A percentile compares a stretch with the other conserved stretches of the same genome.
These are phyloP conservation scores for Phaonia tiefii DNA, from an alignment of 2,888 invertebrate genomes.

Conservation along the genomic window DNA sequence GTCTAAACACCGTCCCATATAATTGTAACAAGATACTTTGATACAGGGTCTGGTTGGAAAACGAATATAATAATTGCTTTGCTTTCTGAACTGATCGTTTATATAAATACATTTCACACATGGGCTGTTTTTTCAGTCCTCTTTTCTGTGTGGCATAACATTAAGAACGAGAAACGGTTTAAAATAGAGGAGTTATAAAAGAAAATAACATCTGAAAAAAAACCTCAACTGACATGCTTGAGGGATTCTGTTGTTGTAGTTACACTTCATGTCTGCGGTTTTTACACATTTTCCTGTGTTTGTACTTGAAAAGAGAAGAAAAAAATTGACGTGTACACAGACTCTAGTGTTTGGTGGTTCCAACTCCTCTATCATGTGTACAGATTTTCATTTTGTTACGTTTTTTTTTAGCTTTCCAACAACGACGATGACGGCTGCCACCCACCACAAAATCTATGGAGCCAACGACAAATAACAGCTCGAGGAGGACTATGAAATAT, in stretches of 20 bases:
- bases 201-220: constrained; percentile 43
- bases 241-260: constrained; percentile 66
- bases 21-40: no score
- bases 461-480: constrained; percentile 55
- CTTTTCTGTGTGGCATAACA: constrained; percentile 23
- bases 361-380: not conserved
- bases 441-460: constrained; percentile 44
- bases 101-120: constrained; percentile 58
- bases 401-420: constrained; percentile 5
- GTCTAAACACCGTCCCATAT: no score
- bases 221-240: constrained; percentile 65
- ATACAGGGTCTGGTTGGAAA: no score
- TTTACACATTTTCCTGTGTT: constrained; percentile 63
- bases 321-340: constrained; percentile 40
- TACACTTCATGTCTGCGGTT: constrained; percentile 67
- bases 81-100: constrained; percentile 43
- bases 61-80: constrained; percentile 50
- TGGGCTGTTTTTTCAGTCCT: constrained; percentile 29
- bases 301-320: constrained; percentile 51
- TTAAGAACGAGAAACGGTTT: constrained; percentile 41
- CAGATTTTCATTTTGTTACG: constrained; percentile 36
- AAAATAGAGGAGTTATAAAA: constrained; percentile 29
- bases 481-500: constrained; percentile 55
- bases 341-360: constrained; percentile 51
- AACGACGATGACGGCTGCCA: constrained; percentile 7